Evolutionary conservation across 2,797 vertebrate species (phyloP), one percentile per base, ranked within the genome.

Genomic region (Oreortyx pictus): DNA sequence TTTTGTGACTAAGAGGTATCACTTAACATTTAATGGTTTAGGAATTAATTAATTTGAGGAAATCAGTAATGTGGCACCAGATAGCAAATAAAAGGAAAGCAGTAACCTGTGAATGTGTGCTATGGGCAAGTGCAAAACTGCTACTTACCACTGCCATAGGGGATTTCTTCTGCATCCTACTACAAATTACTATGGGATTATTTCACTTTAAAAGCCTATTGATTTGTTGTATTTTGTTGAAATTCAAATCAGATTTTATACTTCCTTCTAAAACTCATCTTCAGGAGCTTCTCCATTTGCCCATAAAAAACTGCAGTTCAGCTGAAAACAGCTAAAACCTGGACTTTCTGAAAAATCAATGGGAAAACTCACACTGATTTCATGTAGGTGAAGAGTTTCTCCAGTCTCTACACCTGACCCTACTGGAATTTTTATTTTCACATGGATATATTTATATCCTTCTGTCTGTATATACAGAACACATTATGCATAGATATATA

Each of bases 201-300:
- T 73, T 92, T 73, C 19, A 78, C 56, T 93, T 75, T 88, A 89
- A 95, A 95, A 93, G 70, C 11, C 24, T 89, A 89, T 47, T 90
- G 82, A 92, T 93, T 85, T 20, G 12, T 10, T 59, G n/a, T 23
- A 60, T 70, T 88, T 90, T 94, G 50, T 66, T 73, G 62, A 93
- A 91, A 91, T 73, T 82, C n/a, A 83, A 88, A 75, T 89, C 39
- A 87, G 50, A 83, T 81, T 72, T 72, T 25, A 19, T 35, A 72
- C 43, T 77, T 80, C 71, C 59, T 72, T 74, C 9, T 33, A 71
- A 80, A 50, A 9, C 8, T 65, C 47, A 65, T 59, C 19, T 72
- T 64, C 68, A 59, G 81, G 81, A 85, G 12, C 10, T 47, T 77
- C 57, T 77, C 77, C 5, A 11, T 50, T 62, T 64, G 41, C 43